Evolutionary conservation across 2,113 vertebrate species (phyloP), one percentile per base, ranked within the genome.

Genomic region (Delphinus delphis): DNA sequence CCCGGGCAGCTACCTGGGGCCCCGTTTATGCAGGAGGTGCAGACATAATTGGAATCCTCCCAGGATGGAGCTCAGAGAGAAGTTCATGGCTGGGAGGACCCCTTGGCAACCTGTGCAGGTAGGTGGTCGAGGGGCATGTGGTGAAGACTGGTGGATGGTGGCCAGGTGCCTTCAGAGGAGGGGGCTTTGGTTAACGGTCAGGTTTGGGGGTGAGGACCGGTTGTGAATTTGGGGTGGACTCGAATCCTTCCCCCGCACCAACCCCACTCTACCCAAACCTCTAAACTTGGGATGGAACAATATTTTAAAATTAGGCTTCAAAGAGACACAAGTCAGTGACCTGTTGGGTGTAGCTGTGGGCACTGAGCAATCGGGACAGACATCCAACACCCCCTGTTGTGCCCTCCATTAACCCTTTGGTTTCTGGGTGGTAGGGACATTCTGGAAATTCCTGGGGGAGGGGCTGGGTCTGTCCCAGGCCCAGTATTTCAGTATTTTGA

Each of bases 101-200:
- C 65, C 74, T 36, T 5, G 23, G 63, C 23, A 8, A 25, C 70
- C 41, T 18, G 41, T 2, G 44, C 65, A 55, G 44, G 12, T 8
- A 26, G 94, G 55, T 33, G 67, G 23, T 68, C 18, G 12, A 81
- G 73, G 23, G 26, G 13, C 41, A 36, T 31, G 2, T 0, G 4
- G 26, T 47, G 15, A 17, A 63, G 17, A 31, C 1, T 21, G 58
- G 33, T 1, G 2, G 15, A 58, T n/a, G 83, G 74, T 1, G 31
- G 20, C 62, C 8, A 4, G 7, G 26, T 65, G 70, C 60, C 85
- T 70, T 70, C 50, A 41, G 47, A 11, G 62, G 53, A 63, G 50
- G 31, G 18, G 6, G 1, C 28, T 65, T 44, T 1, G 6, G 8
- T 18, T 31, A 23, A 13, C 0, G 15, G 41, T 79, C 18, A 3